Conservation (phyloP, 2,888 invertebrate genomes). For the Rotaria socialis region DNA sequence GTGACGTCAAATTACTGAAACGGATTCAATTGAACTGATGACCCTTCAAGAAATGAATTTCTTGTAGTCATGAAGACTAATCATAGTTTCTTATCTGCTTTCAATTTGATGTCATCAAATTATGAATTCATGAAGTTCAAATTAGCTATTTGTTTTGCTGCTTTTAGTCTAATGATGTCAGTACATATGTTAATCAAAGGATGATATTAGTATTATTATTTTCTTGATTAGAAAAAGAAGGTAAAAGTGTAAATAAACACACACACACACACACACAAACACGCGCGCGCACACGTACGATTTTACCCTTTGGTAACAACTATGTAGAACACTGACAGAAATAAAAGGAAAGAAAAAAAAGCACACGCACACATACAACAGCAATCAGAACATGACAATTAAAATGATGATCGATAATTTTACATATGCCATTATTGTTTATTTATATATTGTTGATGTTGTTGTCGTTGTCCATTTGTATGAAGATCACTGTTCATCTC, state of each 20-base stretch:
- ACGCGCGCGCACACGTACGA: neutral
- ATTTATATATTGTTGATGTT: neutral
- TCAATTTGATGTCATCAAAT: neutral
- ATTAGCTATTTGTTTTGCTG: too few relatives aligned
- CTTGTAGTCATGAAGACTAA: too few relatives aligned
- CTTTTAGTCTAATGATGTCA: too few relatives aligned
- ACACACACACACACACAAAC: neutral
- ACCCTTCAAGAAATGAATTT: too few relatives aligned
- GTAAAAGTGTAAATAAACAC: neutral
- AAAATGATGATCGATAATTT: neutral
- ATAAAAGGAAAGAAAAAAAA: neutral
- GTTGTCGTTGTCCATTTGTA: neutral
- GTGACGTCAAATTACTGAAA: too few relatives aligned
- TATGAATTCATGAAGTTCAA: neutral
- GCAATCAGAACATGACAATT: neutral
- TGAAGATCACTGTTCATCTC: neutral
- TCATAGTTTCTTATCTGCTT: too few relatives aligned
- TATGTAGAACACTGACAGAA: neutral
- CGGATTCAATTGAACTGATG: too few relatives aligned
- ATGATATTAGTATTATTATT: slow-evolving; percentile 16
- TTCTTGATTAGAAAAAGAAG: neutral
- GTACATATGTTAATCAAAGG: neutral
- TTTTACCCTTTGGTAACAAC: neutral
- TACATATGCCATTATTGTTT: neutral
- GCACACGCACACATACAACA: neutral